Conservation (phyloP, 2,113 vertebrate genomes). For the Burhinus oedicnemus region DNA sequence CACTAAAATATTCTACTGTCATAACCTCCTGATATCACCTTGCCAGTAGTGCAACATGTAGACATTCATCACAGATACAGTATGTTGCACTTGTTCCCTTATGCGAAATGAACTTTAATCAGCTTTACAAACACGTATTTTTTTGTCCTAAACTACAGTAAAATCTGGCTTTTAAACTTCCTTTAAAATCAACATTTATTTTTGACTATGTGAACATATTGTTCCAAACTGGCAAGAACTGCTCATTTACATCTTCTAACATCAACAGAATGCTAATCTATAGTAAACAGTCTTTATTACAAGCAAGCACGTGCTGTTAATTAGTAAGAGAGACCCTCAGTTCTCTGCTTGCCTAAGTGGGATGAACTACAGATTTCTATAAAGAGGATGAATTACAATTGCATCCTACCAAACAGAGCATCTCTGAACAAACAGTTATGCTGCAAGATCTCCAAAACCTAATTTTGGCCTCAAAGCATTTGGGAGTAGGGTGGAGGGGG, state of each 20-base stretch:
- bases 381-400: background rate
- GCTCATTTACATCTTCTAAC: conserved; percentile 58
- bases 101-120: background rate
- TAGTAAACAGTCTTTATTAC: conserved; percentile 49
- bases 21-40: background rate
- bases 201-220: conserved; percentile 10
- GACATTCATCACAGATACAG: background rate
- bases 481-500: conserved; percentile 19
- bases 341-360: conserved; percentile 16
- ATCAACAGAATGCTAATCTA: conserved; percentile 49
- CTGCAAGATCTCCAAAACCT: background rate
- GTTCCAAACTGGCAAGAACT: conserved; percentile 46
- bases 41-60: background rate
- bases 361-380: background rate
- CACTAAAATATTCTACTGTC: background rate
- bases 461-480: conserved; percentile 39
- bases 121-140: background rate
- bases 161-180: background rate
- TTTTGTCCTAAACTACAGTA: background rate
- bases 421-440: background rate
- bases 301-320: conserved; percentile 17
- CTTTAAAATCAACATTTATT: background rate
- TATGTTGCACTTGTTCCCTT: background rate
- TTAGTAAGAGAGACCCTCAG: conserved; percentile 10
- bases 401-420: background rate